These are phyloP conservation scores for Lithophane ornitopus DNA, from an alignment of 2,888 invertebrate species.

Conservation along the genomic window DNA sequence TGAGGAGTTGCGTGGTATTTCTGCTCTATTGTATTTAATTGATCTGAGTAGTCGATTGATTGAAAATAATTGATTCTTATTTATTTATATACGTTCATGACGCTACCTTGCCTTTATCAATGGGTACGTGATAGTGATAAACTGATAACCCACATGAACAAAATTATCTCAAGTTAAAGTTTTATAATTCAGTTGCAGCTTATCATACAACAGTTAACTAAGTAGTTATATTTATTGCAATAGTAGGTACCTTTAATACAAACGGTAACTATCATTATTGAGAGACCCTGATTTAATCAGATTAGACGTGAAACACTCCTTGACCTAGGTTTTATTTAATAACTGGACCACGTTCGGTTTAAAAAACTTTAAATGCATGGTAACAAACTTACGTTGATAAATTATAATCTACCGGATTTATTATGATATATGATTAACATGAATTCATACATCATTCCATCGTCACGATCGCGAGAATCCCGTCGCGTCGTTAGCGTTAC, in stretches of 20 bases:
- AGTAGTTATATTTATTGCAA: background rate
- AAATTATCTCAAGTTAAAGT: slow-evolving; percentile 16
- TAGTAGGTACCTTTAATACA: slow-evolving; percentile 24
- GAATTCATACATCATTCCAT: background rate
- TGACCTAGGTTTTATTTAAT: slow-evolving; percentile 50
- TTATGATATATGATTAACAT: no score
- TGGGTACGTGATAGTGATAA: slow-evolving; percentile 2
- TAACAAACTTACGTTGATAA: background rate
- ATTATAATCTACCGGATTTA: background rate
- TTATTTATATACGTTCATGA: slow-evolving; percentile 11
- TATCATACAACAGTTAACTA: slow-evolving; percentile 2
- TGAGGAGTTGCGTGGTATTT: background rate
- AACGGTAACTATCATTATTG: slow-evolving; percentile 28
- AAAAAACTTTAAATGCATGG: no score
- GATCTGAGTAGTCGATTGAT: slow-evolving; percentile 11
- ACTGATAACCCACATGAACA: background rate
- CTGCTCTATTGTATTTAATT: slow-evolving; percentile 3
- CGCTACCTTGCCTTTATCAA: slow-evolving; percentile 6
- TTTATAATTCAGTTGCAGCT: slow-evolving; percentile 1
- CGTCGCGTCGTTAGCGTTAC: background rate
- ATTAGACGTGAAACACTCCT: slow-evolving; percentile 48
- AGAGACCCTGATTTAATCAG: slow-evolving; percentile 59
- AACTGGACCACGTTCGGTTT: slow-evolving; percentile 11
- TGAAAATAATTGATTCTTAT: background rate
- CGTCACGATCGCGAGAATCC: background rate